Percentiles rank a stretch among this genome's conserved stretches.
phyloP scores from a whole-genome alignment of 2,797 vertebrate species.

The Malurus leucopterus region DNA sequence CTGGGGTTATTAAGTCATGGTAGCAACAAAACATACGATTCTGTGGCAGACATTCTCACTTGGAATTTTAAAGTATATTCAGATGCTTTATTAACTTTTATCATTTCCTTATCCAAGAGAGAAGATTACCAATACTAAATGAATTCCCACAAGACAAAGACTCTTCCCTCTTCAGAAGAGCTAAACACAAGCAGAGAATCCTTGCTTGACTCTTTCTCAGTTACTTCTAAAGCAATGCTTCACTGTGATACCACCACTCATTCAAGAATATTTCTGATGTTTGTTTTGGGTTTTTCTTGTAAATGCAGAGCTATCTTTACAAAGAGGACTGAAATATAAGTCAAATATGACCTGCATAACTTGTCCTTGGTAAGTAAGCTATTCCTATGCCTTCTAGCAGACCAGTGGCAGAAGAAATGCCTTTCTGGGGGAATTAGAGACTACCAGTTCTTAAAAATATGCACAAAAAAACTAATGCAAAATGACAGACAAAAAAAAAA shows the following conservation, averaged over 20 bases:
- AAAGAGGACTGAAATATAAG: background rate
- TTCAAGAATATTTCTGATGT: background rate
- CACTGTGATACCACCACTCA: background rate
- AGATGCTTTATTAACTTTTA: background rate
- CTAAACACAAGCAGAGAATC: background rate
- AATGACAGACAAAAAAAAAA: background rate
- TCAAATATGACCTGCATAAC: background rate
- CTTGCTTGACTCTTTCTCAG: background rate
- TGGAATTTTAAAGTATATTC: background rate
- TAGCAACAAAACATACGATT: background rate
- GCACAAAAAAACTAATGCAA: background rate
- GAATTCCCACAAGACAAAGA: background rate
- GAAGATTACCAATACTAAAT: background rate
- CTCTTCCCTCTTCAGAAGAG: background rate
- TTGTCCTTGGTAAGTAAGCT: background rate
- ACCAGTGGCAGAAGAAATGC: background rate
- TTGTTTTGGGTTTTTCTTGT: background rate
- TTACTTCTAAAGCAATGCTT: background rate
- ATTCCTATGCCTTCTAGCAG: background rate
- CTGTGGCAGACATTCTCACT: background rate
- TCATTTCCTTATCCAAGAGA: background rate
- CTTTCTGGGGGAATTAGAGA: background rate
- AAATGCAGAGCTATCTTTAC: background rate
- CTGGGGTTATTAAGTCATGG: background rate
- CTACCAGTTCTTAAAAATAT: background rate